phyloP scores from a whole-genome alignment of 2,888 invertebrate genomes.

The Caenorhabditis uteleia region DNA sequence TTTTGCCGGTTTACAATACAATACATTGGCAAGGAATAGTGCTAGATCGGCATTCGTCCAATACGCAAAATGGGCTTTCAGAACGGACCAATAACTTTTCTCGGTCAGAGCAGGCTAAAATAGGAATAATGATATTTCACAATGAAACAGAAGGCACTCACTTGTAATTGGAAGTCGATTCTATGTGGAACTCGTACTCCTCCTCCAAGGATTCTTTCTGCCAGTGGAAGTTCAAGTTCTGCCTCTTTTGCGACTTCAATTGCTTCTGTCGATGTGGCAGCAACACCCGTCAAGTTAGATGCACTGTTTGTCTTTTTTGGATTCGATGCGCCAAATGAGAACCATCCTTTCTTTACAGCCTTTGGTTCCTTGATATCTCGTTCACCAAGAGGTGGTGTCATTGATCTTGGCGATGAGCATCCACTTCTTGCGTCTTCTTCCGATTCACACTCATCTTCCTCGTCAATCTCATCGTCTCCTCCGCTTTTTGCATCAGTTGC shows the following conservation, averaged over 20 bases:
- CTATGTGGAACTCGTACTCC: constrained; percentile 36
- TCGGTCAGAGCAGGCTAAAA: constrained; percentile 66
- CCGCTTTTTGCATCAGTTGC: constrained; percentile 32
- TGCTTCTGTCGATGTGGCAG: constrained; percentile 3
- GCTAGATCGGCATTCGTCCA: constrained; percentile 65
- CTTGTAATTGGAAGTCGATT: constrained; percentile 51
- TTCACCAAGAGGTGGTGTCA: constrained; percentile 52
- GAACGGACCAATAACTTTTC: constrained; percentile 66
- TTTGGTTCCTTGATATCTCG: constrained; percentile 28
- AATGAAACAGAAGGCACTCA: constrained; percentile 10
- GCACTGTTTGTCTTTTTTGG: constrained; percentile 29
- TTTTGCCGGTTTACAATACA: constrained; percentile 44
- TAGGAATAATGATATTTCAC: neutral
- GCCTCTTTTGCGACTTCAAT: constrained; percentile 49
- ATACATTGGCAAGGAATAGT: constrained; percentile 56
- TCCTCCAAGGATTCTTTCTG: constrained; percentile 40
- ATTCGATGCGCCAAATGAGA: constrained; percentile 38
- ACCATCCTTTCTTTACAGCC: constrained; percentile 47
- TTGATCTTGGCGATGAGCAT: constrained; percentile 59
- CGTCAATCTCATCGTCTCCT: constrained; percentile 54
- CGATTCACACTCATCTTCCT: constrained; percentile 61
- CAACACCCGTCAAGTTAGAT: constrained; percentile 8
- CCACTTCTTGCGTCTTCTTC: constrained; percentile 54
- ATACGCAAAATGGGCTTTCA: constrained; percentile 65
- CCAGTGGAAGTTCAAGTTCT: constrained; percentile 43